Percentiles rank a stretch among this genome's conserved stretches.
phyloP scores from a whole-genome alignment of 2,113 vertebrate species.

The Phycodurus eques region DNA sequence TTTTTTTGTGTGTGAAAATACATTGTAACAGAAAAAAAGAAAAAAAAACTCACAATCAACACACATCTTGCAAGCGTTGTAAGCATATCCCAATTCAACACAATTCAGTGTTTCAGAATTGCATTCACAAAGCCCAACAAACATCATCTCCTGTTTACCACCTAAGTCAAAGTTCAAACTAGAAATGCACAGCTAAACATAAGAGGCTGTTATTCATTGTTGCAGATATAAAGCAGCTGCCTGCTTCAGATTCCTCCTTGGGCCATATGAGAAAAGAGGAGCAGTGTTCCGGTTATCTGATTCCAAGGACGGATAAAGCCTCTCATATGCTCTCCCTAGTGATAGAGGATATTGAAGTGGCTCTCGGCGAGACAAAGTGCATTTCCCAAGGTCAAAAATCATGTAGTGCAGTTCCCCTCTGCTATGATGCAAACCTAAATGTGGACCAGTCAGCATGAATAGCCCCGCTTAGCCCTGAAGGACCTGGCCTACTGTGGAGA shows the following conservation, averaged over 20 bases:
- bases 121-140: background rate
- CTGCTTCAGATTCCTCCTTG: conserved; percentile 21
- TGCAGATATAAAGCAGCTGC: conserved; percentile 21
- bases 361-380: conserved; percentile 43
- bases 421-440: conserved; percentile 23
- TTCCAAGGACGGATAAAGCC: conserved; percentile 17
- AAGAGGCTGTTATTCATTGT: conserved; percentile 4
- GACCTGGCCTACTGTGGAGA: conserved; percentile 16
- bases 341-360: conserved; percentile 40
- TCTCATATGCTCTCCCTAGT: conserved; percentile 22
- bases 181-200: conserved; percentile 15
- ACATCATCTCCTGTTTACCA: background rate
- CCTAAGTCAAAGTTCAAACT: conserved; percentile 4
- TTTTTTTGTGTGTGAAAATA: no score
- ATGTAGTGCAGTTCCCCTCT: conserved; percentile 16
- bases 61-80: background rate
- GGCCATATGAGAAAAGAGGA: background rate
- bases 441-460: conserved; percentile 12
- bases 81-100: background rate
- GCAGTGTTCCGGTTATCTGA: conserved; percentile 24
- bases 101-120: no score
- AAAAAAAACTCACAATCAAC: background rate
- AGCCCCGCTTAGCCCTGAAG: conserved; percentile 3
- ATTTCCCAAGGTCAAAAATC: conserved; percentile 64
- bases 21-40: background rate